Evolutionary conservation across 23 tunicate species (phyloP).

Genomic region (Phallusia fumigata): DNA sequence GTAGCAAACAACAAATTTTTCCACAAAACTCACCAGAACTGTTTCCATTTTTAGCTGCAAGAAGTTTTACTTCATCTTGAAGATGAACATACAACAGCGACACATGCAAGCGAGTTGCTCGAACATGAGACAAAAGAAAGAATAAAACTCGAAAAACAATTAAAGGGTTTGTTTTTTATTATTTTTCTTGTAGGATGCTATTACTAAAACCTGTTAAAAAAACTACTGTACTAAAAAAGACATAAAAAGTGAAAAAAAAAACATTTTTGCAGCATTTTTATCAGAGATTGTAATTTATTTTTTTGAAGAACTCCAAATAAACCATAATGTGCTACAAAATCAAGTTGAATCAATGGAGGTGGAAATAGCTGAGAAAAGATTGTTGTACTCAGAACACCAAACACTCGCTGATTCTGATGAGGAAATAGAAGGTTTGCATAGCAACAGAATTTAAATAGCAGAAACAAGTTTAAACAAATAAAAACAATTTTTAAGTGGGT

Average conservation of each 20-base stretch:
- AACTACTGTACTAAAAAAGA: too few species aligned
- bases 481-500: too few species aligned
- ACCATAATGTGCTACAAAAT: slow-evolving; percentile 18
- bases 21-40: not conserved
- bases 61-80: slow-evolving; percentile 62
- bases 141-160: slow-evolving; percentile 42
- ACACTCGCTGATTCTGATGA: slow-evolving; percentile 40
- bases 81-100: slow-evolving; percentile 77
- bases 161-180: slow-evolving; percentile 41
- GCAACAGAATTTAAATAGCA: not conserved
- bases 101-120: slow-evolving; percentile 74
- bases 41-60: slow-evolving; percentile 37
- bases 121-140: slow-evolving; percentile 83
- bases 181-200: not conserved
- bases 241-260: too few species aligned
- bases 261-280: too few species aligned
- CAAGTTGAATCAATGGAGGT: slow-evolving; percentile 69
- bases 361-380: slow-evolving; percentile 78
- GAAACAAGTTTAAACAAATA: not conserved
- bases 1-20: too few species aligned
- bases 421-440: slow-evolving; percentile 25
- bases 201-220: not conserved
- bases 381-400: slow-evolving; percentile 48
- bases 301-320: slow-evolving; percentile 31
- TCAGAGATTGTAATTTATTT: not conserved